phyloP scores from a whole-genome alignment of 2,797 vertebrate genomes.

The Passerculus sandwichensis region DNA sequence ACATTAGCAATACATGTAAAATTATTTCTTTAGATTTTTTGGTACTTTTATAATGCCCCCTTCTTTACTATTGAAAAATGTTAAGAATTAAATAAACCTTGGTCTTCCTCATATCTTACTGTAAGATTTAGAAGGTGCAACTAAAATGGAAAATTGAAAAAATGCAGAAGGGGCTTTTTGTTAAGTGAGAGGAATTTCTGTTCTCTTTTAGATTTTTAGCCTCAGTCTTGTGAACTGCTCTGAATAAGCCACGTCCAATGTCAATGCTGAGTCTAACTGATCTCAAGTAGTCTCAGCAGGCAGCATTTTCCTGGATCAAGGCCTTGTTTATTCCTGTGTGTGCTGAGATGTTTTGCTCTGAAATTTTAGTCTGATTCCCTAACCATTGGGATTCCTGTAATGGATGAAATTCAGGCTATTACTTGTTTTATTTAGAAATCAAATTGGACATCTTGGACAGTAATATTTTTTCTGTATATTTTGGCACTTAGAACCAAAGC shows the following conservation, averaged over 20 bases:
- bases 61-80: not conserved
- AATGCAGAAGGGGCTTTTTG: not conserved
- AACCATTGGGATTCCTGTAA: not conserved
- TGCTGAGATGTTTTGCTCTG: not conserved
- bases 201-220: not conserved
- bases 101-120: not conserved
- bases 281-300: not conserved
- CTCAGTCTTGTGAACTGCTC: not conserved
- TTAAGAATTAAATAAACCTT: not conserved
- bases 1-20: not conserved
- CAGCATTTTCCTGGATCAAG: not conserved
- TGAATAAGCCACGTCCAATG: not conserved
- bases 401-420: conserved; percentile 2
- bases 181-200: not conserved
- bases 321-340: not conserved
- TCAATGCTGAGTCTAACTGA: not conserved
- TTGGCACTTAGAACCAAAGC: not conserved
- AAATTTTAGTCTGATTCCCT: not conserved
- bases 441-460: not conserved
- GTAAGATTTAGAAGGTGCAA: not conserved
- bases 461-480: conserved; percentile 11
- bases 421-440: conserved; percentile 48
- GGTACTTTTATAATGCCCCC: not conserved
- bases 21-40: not conserved
- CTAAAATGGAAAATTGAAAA: not conserved